Conservation (phyloP, 2,113 vertebrate species). For the Hydropotes inermis region DNA sequence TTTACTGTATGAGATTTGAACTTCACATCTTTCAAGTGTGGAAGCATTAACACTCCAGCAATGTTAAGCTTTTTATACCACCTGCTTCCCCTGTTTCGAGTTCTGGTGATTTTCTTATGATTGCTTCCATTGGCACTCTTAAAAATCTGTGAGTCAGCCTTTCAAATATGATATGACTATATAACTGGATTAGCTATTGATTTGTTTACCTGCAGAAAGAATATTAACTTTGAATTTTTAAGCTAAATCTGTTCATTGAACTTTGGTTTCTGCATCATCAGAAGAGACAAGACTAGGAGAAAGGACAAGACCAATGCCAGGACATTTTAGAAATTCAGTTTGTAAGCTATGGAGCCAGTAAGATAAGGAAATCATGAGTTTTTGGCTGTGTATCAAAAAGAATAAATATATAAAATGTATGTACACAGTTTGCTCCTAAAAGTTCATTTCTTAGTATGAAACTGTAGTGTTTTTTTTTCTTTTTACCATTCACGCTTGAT, state of each 20-base stretch:
- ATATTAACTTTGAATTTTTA: conserved; percentile 18
- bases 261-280: conserved; percentile 25
- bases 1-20: conserved; percentile 44
- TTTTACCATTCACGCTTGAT: conserved; percentile 67
- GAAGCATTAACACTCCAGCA: conserved; percentile 72
- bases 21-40: not conserved
- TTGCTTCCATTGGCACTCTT: conserved; percentile 57
- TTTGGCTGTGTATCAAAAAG: conserved; percentile 66
- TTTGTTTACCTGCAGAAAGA: not conserved
- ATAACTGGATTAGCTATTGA: conserved; percentile 56
- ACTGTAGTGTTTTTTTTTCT: conserved; percentile 64
- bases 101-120: conserved; percentile 61
- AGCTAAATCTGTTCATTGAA: conserved; percentile 37
- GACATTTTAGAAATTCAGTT: conserved; percentile 69
- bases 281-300: conserved; percentile 13
- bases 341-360: conserved; percentile 69
- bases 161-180: not conserved
- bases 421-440: conserved; percentile 26
- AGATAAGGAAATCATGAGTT: conserved; percentile 71
- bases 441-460: conserved; percentile 62
- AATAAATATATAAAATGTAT: conserved; percentile 37
- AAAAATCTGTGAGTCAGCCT: conserved; percentile 31
- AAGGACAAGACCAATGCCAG: not conserved
- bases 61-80: conserved; percentile 73
- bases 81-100: conserved; percentile 68